Base-by-base conservation (phyloP, 2,113 vertebrate species). In the Colinus virginianus region DNA sequence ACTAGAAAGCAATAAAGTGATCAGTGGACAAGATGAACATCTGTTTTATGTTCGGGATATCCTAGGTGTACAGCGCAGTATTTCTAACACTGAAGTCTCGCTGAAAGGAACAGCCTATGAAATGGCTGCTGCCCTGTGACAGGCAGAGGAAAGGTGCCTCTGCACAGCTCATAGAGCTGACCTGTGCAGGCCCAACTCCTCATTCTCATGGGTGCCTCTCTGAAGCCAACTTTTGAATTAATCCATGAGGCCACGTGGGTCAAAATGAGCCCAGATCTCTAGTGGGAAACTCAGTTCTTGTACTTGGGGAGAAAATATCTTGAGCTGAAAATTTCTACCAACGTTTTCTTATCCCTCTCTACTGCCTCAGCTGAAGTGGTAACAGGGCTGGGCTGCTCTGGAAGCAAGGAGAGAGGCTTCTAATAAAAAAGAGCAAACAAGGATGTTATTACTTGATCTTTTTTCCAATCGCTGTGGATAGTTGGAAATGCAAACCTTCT, bases 1-100 rank as follows among this genome's bases (percentile, higher is more conserved):
- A 91, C 64, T 45, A 63, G 85, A 92, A 78, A 70, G 93, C 91
- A 82, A 77, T 89, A 89, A 91, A 85, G 77, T 7, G 7, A 92
- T 42, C 71, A 55, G 64, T 5, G 61, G 64, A 75, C 62, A 85
- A 69, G 68, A 91, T 32, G 81, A 90, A 85, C 72, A 85, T 92
- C 23, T 34, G 84, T 38, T 91, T 67, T 64, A n/a, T 6, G 4
- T 90, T 95, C 78, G 71, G 43, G 74, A 80, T 85, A 87, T 70
- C 76, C 82, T 77, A 87, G 87, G 76, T 85, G 84, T 80, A 87
- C 15, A 46, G 28, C 30, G 28, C n/a, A 75, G 1, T 66, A 87
- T 38, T 87, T 90, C 91, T 70, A 72, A 89, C 34, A 67, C 8
- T 6, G 36, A 11, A 11, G 43, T 56, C 32, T 66, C 58, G 63